Base-by-base conservation (phyloP, 2,113 vertebrate species). In the Sceloporus undulatus region DNA sequence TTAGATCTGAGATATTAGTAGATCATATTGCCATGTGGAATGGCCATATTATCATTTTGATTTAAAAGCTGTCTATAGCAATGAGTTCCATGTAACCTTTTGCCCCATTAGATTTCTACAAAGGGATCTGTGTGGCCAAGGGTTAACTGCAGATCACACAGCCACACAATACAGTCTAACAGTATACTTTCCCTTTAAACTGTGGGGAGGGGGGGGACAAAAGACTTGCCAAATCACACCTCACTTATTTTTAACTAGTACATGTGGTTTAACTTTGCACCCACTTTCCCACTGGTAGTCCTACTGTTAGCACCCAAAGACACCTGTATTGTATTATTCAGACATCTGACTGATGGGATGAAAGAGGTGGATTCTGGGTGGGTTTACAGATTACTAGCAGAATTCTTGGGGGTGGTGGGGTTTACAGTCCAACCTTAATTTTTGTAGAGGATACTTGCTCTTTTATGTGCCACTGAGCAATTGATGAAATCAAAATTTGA, bases 191-290 rank as follows among this genome's bases (percentile, higher is more conserved):
- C 93, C 65, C 88, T 92, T 91, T 91, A 73, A 91, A 65, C 79
- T 54, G n/a, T 9, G 94, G 93, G 93, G 11, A 5, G 25, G 48
- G 52, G 92, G 93, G 92, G 93, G 85, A 83, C 66, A 86, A 92
- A 87, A 89, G 91, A 92, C 94, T 91, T 93, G 91, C 92, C 91
- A 52, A 94, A 97, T 98, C 97, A 95, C 97, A 98, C 97, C 97
- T 98, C 97, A 96, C 96, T 96, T 95, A 95, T 97, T 96, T 78
- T 78, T 97, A 96, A 97, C 94, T 93, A 91, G 91, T 94, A 97
- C 98, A 99, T 98, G 97, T 99, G 98, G 98, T 99, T 99, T 98
- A 96, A 98, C 97, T 99, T 99, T 98, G 96, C 98, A 99, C 98
- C 98, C 97, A 98, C 97, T 98, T 98, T 98, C 98, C 98, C 97